These are phyloP conservation scores for Artemia sinica DNA, from an alignment of 2,888 invertebrate species.

Conservation along the genomic window DNA sequence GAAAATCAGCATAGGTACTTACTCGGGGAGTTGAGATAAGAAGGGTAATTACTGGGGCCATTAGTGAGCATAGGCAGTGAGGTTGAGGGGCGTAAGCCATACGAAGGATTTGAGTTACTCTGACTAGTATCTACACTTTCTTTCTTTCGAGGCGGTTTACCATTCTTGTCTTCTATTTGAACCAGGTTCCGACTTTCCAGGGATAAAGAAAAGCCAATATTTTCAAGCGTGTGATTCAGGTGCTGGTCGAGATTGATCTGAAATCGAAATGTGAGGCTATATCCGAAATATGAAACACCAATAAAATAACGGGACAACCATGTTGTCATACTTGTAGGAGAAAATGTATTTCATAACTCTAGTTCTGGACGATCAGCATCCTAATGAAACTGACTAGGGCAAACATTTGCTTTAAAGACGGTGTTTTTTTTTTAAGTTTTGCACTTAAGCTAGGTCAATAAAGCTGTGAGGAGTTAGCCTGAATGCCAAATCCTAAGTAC, in stretches of 20 bases:
- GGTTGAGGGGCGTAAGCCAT: constrained; percentile 25
- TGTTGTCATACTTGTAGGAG: not conserved
- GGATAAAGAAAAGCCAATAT: constrained; percentile 2
- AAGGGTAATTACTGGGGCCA: constrained; percentile 9
- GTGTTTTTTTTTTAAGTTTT: not conserved
- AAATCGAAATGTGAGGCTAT: not conserved
- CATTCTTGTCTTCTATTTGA: not conserved
- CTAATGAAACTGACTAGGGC: not conserved
- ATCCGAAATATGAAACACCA: too few relatives aligned
- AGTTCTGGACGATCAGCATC: not conserved
- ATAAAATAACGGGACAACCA: too few relatives aligned
- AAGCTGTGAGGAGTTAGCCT: too few relatives aligned
- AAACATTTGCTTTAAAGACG: not conserved
- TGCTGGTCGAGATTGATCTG: not conserved
- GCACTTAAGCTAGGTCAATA: too few relatives aligned
- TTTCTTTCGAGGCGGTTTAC: not conserved
- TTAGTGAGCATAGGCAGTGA: constrained; percentile 27
- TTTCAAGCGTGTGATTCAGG: not conserved
- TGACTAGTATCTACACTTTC: not conserved
- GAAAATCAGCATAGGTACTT: too few relatives aligned
- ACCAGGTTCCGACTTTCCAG: constrained; percentile 3
- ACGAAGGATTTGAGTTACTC: constrained; percentile 17
- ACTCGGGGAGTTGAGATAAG: not conserved
- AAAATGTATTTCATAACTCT: not conserved
- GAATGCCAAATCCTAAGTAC: too few relatives aligned